Conservation (phyloP, 2,113 vertebrate species). For the Cacatua alba region DNA sequence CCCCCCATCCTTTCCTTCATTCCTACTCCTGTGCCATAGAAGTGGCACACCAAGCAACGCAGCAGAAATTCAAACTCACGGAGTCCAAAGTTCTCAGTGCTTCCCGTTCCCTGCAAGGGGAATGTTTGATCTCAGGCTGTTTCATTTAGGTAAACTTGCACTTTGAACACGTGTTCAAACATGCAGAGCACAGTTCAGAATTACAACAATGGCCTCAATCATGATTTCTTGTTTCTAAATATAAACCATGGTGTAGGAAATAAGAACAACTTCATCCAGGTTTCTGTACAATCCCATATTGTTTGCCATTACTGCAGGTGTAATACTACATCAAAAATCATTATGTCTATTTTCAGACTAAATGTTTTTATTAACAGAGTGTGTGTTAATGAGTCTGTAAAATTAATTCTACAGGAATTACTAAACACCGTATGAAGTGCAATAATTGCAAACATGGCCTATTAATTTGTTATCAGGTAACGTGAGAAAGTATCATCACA, state of each 20-base stretch:
- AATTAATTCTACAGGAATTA: neutral
- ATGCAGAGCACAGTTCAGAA: neutral
- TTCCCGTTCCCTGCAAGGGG: neutral
- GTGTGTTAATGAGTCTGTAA: neutral
- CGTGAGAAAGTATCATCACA: neutral
- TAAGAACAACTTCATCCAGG: neutral
- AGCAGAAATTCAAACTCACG: neutral
- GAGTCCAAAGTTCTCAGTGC: neutral
- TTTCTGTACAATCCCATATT: neutral
- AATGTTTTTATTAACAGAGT: neutral
- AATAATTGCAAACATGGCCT: neutral
- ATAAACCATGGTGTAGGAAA: neutral
- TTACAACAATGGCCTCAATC: neutral
- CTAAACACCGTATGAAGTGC: neutral
- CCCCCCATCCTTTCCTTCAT: neutral
- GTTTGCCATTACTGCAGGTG: neutral
- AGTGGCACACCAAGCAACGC: neutral
- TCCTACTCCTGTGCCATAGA: neutral
- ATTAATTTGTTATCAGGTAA: neutral
- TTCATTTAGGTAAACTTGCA: neutral
- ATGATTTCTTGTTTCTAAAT: neutral
- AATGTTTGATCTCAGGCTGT: neutral
- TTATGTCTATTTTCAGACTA: neutral
- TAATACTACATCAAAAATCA: neutral
- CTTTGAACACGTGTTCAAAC: neutral